A percentile compares a stretch with the other conserved stretches of the same genome.
phyloP scores from a whole-genome alignment of 2,888 invertebrate genomes.

The Spodoptera exigua region DNA sequence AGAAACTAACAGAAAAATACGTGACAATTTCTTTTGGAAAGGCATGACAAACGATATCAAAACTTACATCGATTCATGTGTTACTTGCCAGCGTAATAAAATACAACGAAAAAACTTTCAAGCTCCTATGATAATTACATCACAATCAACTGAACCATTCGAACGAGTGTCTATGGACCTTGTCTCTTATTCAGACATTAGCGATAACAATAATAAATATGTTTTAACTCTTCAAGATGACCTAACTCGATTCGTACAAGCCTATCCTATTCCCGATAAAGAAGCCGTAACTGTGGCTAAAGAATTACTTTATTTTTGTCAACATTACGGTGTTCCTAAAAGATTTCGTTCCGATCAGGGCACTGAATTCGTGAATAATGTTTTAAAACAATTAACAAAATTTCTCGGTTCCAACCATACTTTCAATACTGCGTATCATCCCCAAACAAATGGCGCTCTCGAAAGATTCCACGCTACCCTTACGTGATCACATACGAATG shows the following conservation, averaged over 20 bases:
- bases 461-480: constrained; percentile 64
- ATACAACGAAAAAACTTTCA: constrained; percentile 60
- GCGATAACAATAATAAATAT: constrained; percentile 58
- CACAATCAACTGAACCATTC: constrained; percentile 61
- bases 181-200: constrained; percentile 65
- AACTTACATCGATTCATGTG: constrained; percentile 56
- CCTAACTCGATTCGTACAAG: constrained; percentile 62
- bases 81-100: constrained; percentile 60
- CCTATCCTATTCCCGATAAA: constrained; percentile 65
- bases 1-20: constrained; percentile 63
- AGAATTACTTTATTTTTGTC: constrained; percentile 60
- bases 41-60: constrained; percentile 62
- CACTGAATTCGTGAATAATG: constrained; percentile 60
- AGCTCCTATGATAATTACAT: constrained; percentile 67
- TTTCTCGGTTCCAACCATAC: constrained; percentile 60
- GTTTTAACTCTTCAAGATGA: too few species aligned
- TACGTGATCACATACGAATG: constrained; percentile 62
- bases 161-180: constrained; percentile 64
- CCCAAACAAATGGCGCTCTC: too few species aligned
- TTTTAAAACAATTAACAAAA: constrained; percentile 63
- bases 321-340: constrained; percentile 64
- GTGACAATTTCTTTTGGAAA: constrained; percentile 63
- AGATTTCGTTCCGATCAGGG: constrained; percentile 67
- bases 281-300: constrained; percentile 62
- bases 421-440: constrained; percentile 62